Conservation (phyloP, 2,888 invertebrate species). For the Notocelia uddmanniana region DNA sequence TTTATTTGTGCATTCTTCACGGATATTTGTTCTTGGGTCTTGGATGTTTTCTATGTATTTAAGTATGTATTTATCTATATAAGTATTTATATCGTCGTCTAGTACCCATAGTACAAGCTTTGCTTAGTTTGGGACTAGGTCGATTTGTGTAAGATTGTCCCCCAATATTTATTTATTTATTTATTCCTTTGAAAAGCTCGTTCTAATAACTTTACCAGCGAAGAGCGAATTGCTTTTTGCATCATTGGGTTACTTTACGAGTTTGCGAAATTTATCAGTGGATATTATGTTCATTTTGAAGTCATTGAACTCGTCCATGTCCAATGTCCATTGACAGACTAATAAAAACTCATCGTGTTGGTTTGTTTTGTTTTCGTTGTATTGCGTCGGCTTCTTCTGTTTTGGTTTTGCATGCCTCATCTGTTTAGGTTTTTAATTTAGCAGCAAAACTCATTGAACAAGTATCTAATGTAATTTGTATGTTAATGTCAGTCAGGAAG, state of each 20-base stretch:
- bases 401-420: slow-evolving; percentile 33
- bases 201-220: slow-evolving; percentile 16
- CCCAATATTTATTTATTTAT: too few species aligned
- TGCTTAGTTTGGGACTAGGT: too few species aligned
- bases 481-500: neutral
- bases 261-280: slow-evolving; percentile 30
- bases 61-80: too few species aligned
- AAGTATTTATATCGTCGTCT: too few species aligned
- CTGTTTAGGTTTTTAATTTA: slow-evolving; percentile 26
- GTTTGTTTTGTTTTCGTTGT: slow-evolving; percentile 47
- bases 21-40: too few species aligned
- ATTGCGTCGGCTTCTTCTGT: slow-evolving; percentile 42
- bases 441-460: neutral
- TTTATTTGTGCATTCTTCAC: too few species aligned
- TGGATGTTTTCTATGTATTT: too few species aligned
- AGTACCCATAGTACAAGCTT: too few species aligned
- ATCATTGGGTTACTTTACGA: neutral
- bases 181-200: slow-evolving; percentile 14
- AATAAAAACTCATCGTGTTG: slow-evolving; percentile 45
- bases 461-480: neutral
- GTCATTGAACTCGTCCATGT: slow-evolving; percentile 32
- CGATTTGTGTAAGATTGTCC: too few species aligned
- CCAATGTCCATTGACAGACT: slow-evolving; percentile 32
- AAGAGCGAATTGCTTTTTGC: slow-evolving; percentile 26
- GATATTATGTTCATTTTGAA: slow-evolving; percentile 38